Evolutionary conservation across 2,113 vertebrate genomes (phyloP).

Genomic region (Vulpes ferrilata): DNA sequence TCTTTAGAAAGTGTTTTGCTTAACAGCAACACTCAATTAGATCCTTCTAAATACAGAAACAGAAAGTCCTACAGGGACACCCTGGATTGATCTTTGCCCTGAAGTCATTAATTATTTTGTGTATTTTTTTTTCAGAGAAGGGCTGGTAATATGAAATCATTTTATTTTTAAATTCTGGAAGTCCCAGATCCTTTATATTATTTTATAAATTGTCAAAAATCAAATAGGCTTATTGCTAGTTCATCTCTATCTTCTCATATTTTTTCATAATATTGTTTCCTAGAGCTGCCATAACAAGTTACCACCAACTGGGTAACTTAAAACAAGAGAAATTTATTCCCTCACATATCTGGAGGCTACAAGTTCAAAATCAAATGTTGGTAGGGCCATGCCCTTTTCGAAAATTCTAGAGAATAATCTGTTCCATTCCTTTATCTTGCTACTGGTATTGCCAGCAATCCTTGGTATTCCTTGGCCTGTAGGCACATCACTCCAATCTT

Average conservation of each 20-base stretch:
- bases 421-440: not conserved
- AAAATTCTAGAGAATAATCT: not conserved
- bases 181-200: not conserved
- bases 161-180: slow-evolving; percentile 40
- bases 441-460: not conserved
- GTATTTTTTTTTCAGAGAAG: not conserved
- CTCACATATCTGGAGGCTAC: not conserved
- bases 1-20: not conserved
- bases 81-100: not conserved
- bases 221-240: not conserved
- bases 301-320: not conserved
- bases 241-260: not conserved
- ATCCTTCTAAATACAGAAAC: not conserved
- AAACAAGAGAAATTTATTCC: slow-evolving; percentile 18
- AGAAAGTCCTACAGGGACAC: not conserved
- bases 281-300: not conserved
- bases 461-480: not conserved
- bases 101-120: not conserved
- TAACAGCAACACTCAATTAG: not conserved
- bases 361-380: not conserved
- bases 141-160: not conserved
- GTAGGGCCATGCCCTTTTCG: not conserved
- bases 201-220: slow-evolving; percentile 8
- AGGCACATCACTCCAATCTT: not conserved
- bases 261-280: not conserved